Percentiles rank a stretch among this genome's conserved stretches.
These are phyloP conservation scores for Spea hammondii DNA, from an alignment of 2,797 vertebrate species.

Conservation along the genomic window DNA sequence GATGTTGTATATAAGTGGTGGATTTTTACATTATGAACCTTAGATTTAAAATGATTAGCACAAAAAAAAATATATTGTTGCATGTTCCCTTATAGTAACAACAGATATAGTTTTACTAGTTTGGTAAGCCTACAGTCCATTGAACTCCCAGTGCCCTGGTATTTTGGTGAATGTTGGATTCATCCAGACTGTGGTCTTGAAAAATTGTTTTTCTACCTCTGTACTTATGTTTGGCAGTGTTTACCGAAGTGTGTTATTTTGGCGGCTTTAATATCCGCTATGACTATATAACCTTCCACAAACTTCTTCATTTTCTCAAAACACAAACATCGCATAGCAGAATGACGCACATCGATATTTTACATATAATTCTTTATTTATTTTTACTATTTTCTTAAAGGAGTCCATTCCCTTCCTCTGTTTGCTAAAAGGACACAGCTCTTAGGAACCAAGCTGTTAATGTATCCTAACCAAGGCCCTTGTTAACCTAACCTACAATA, in stretches of 20 bases:
- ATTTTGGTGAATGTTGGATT: constrained; percentile 6
- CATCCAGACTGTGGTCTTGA: constrained; percentile 6
- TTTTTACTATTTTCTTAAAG: no score
- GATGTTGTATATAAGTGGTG: no score
- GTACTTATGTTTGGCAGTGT: constrained; percentile 21
- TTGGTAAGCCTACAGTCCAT: background rate
- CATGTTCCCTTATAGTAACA: background rate
- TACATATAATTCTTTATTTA: no score
- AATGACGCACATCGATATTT: no score
- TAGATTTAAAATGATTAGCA: no score
- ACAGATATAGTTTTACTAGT: background rate
- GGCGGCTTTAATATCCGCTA: constrained; percentile 13
- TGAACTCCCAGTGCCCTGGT: background rate
- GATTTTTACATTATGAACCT: no score
- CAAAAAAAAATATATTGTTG: no score
- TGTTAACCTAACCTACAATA: no score
- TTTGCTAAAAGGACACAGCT: no score
- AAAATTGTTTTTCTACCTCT: constrained; percentile 1
- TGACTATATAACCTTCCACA: background rate
- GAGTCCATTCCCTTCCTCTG: no score
- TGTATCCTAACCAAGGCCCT: no score
- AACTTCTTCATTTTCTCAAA: constrained; percentile 1
- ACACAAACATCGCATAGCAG: background rate
- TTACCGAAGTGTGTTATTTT: constrained; percentile 16
- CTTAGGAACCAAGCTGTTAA: no score